Conservation (phyloP, 2,888 invertebrate species). For the Slavum lentiscoides region DNA sequence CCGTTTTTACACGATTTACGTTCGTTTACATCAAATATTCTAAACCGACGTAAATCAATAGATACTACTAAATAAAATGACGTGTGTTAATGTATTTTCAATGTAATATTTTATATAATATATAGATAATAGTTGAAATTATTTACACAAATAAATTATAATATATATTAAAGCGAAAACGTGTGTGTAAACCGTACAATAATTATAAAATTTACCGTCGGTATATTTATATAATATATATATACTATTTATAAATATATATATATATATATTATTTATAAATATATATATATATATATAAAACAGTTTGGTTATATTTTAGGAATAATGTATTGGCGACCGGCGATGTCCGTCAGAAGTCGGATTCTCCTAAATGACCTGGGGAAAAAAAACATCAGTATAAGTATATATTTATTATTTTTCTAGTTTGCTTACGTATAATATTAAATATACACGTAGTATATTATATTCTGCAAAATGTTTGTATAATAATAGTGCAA, state of each 20-base stretch:
- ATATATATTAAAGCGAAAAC: conserved; percentile 22
- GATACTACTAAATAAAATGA: not conserved
- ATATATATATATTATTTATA: too few species aligned
- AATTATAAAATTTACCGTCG: conserved; percentile 29
- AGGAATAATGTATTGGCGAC: not conserved
- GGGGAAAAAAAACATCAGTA: conserved; percentile 39
- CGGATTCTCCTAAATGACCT: conserved; percentile 56
- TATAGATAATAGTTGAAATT: conserved; percentile 31
- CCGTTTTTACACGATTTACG: too few species aligned
- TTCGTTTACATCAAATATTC: not conserved
- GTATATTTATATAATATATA: too few species aligned
- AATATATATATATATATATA: not conserved
- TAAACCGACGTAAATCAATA: not conserved
- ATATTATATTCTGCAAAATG: too few species aligned
- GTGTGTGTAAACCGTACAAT: conserved; percentile 16
- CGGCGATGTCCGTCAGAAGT: conserved; percentile 54
- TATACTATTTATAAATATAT: too few species aligned
- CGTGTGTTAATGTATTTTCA: conserved; percentile 33
- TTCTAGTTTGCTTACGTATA: too few species aligned
- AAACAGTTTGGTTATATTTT: conserved; percentile 20
- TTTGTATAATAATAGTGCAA: too few species aligned
- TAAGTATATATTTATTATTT: too few species aligned
- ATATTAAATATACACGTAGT: too few species aligned
- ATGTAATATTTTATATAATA: conserved; percentile 6
- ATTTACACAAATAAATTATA: conserved; percentile 33